Base-by-base conservation (phyloP, 64 coral and sea anemone species). In the Orbicella faveolata region DNA sequence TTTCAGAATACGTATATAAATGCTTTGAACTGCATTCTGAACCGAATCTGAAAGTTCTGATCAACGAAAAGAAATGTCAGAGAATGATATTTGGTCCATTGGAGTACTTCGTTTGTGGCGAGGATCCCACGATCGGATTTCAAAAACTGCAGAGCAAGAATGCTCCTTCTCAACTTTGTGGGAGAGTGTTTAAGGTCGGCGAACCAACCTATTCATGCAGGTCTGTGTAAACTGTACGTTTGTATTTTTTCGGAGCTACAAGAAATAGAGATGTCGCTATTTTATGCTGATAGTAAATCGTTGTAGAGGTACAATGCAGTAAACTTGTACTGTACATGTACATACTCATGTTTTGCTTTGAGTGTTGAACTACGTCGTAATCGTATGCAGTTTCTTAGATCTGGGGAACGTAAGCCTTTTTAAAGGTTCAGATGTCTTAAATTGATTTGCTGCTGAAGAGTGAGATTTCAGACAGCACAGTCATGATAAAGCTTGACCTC, bases 141-240 rank as follows among this genome's bases (percentile, higher is more conserved):
- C 70, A 90, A 80, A 96, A 95, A 89, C 59, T 99, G 75, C 81
- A 90, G 9, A 79, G 61, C 10, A 78, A 79, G 63, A 99, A 95
- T 74, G 93, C 87, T 15, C 97, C 97, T 18, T 89, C 97, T 11
- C 94, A 92, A 17, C 35, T 99, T 6, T 99, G 97, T 73, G 97
- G 94, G 7, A 95, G 75, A 62, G 84, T 96, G 30, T 99, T 99
- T 63, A 99, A 96, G 89, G 83, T 76, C 83, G 93, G 94, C 15
- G 97, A 99, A 65, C 97, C 97, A 59, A 99, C 97, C 18, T 99
- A 95, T 57, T 95, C 94, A 5, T 99, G 97, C 97, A 99, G 97
- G 97, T 99, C 61, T 59, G 72, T 36, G 6, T 14, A 48, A 48
- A 48, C 3, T 6, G 4, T 48, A 48, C 41, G 41, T 48, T 8